Percentiles rank a stretch among this genome's conserved stretches.
phyloP scores from a whole-genome alignment of 2,113 vertebrate genomes.

The Vulpes vulpes region DNA sequence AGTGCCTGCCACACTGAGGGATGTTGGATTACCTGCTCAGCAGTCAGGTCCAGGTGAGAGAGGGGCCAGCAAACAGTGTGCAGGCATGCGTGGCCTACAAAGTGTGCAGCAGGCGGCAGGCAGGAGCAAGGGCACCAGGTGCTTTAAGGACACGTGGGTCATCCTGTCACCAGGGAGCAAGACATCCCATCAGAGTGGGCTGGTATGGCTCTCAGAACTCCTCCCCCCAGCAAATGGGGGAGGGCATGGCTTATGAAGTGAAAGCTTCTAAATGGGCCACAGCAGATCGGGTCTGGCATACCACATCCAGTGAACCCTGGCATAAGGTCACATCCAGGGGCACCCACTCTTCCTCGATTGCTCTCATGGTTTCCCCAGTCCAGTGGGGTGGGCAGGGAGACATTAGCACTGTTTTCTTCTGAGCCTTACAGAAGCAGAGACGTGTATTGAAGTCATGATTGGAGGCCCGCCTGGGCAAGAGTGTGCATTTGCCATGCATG shows the following conservation, averaged over 20 bases:
- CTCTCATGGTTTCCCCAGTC: not conserved
- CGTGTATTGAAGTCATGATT: not conserved
- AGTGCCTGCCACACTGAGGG: not conserved
- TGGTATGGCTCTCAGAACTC: not conserved
- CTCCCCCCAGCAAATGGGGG: not conserved
- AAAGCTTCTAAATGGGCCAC: not conserved
- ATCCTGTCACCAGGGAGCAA: not conserved
- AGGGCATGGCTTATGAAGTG: too few species aligned
- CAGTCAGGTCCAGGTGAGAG: not conserved
- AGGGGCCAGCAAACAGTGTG: not conserved
- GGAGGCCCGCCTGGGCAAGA: not conserved
- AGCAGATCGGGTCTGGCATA: fast-evolving
- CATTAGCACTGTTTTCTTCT: not conserved
- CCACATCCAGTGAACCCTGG: not conserved
- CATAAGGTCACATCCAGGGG: not conserved
- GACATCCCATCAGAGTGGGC: not conserved
- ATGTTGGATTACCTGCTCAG: not conserved
- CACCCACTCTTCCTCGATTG: not conserved
- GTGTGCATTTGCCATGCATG: not conserved
- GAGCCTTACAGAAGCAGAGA: not conserved
- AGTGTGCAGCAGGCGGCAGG: too few species aligned
- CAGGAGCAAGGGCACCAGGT: too few species aligned
- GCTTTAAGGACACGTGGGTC: not conserved
- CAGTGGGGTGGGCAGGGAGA: not conserved
- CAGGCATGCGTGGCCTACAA: fast-evolving